Conservation (phyloP, 1,140 invertebrate species). For the Scaptodrosophila lebanonensis region DNA sequence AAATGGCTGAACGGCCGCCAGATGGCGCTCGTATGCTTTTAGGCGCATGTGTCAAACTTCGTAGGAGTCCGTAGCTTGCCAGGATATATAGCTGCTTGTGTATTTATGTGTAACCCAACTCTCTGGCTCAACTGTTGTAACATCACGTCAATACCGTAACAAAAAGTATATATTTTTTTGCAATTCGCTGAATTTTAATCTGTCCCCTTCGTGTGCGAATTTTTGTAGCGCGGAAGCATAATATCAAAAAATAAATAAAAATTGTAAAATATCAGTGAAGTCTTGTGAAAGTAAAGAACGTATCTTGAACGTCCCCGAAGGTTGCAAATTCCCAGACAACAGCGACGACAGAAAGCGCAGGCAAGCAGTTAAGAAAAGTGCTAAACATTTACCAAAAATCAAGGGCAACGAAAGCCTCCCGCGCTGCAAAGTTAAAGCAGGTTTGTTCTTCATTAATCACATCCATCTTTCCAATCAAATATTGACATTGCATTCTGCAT, state of each 20-base stretch:
- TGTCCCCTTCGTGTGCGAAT: no score
- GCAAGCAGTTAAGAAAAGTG: no score
- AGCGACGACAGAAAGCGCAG: no score
- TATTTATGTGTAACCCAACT: slow-evolving; percentile 49
- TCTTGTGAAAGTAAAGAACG: slow-evolving; percentile 2
- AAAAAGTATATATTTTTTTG: slow-evolving; percentile 25
- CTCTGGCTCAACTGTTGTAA: slow-evolving; percentile 34
- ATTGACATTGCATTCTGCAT: no score
- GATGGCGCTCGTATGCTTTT: slow-evolving; percentile 12
- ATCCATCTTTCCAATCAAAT: no score
- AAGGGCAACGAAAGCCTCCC: not conserved
- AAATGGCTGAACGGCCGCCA: not conserved
- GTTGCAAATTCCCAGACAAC: no score
- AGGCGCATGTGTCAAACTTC: slow-evolving; percentile 17
- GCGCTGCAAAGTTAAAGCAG: slow-evolving; percentile 19
- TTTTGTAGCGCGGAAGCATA: no score
- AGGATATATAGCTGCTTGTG: slow-evolving; percentile 37
- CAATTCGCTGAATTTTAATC: not conserved
- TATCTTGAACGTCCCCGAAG: no score
- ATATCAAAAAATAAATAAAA: slow-evolving; percentile 2
- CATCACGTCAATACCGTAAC: slow-evolving; percentile 44
- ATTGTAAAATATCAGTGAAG: slow-evolving; percentile 24
- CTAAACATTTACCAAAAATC: slow-evolving; percentile 12
- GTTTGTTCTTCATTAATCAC: no score
- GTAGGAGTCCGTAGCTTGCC: slow-evolving; percentile 6